Percentiles rank a stretch among this genome's conserved stretches.
These are phyloP conservation scores for Macquaria ambigua DNA, from an alignment of 2,113 vertebrate genomes.

Conservation along the genomic window DNA sequence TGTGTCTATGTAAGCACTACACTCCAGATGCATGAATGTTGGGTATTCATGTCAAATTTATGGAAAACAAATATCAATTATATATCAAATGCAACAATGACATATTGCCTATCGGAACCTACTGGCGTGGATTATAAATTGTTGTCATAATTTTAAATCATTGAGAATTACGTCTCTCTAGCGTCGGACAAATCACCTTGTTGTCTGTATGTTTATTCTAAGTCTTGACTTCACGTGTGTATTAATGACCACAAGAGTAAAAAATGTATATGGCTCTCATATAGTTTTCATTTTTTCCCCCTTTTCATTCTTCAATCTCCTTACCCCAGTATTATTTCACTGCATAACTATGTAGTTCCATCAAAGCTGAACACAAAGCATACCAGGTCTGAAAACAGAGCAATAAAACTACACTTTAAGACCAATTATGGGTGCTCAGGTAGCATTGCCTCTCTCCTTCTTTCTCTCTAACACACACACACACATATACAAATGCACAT, in stretches of 20 bases:
- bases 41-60: constrained; percentile 2
- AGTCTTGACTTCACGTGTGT: constrained; percentile 23
- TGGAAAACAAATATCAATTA: background rate
- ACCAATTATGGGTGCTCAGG: constrained; percentile 82
- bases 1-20: background rate
- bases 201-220: background rate
- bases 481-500: constrained; percentile 20
- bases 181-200: background rate
- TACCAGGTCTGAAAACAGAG: constrained; percentile 54
- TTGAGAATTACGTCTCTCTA: background rate
- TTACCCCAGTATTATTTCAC: constrained; percentile 75
- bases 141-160: constrained; percentile 3
- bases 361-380: constrained; percentile 76
- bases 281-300: constrained; percentile 55
- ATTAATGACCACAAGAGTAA: constrained; percentile 25
- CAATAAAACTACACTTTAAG: constrained; percentile 76
- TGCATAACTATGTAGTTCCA: constrained; percentile 81
- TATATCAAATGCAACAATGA: constrained; percentile 11
- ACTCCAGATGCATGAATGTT: background rate
- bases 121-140: background rate
- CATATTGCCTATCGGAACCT: background rate
- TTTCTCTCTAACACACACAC: constrained; percentile 35
- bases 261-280: constrained; percentile 44
- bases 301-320: constrained; percentile 37
- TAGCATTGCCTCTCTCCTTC: constrained; percentile 44